Evolutionary conservation across 2,888 invertebrate species (phyloP).

Genomic region (Heterodera filipjevi): DNA sequence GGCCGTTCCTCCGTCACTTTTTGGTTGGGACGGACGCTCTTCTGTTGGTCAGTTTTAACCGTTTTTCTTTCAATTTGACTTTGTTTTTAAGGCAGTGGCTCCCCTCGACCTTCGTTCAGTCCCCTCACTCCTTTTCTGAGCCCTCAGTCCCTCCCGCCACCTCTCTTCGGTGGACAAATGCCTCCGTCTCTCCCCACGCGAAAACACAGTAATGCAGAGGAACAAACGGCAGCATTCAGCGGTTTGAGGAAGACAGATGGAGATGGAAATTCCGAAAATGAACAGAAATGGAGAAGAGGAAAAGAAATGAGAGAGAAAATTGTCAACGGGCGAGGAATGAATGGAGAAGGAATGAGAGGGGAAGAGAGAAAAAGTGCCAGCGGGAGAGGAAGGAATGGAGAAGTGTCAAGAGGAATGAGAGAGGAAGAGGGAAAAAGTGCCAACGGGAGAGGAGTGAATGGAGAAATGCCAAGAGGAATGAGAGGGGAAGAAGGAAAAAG

Average conservation of each 20-base stretch:
- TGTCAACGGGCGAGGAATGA: background rate
- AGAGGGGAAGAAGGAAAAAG: background rate
- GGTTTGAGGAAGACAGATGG: background rate
- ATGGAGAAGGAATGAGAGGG: background rate
- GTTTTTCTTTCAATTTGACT: background rate
- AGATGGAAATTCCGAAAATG: background rate
- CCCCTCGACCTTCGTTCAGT: slow-evolving; percentile 32
- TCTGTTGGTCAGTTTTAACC: background rate
- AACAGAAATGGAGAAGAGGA: background rate
- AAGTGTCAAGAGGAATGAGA: background rate
- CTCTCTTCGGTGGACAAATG: slow-evolving; percentile 31
- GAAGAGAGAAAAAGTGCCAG: background rate
- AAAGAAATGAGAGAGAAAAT: background rate
- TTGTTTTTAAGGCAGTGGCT: background rate
- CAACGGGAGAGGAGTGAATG: background rate
- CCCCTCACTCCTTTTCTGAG: slow-evolving; percentile 38
- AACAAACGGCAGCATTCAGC: background rate
- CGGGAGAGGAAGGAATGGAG: background rate
- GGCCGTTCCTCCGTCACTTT: background rate
- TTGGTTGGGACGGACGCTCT: background rate
- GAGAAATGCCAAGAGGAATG: background rate
- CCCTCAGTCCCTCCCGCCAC: slow-evolving; percentile 37
- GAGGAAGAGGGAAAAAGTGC: background rate
- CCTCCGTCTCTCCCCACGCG: background rate
- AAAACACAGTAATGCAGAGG: background rate